Conservation (phyloP, 2,113 vertebrate species). For the Passer domesticus region DNA sequence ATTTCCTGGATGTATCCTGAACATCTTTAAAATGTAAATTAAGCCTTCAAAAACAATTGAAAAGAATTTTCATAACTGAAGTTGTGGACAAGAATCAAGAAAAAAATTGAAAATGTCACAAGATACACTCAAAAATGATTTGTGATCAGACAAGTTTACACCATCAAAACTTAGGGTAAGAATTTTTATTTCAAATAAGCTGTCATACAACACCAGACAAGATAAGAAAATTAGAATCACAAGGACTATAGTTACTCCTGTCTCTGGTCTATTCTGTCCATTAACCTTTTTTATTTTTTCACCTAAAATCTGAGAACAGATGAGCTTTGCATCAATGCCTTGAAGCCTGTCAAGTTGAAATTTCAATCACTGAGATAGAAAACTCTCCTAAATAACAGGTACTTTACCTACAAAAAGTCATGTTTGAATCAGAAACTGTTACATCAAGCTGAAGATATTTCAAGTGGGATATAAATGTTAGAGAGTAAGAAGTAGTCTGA, state of each 20-base stretch:
- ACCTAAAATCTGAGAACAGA: background rate
- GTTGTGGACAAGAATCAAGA: background rate
- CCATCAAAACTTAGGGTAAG: background rate
- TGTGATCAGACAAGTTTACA: background rate
- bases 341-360: background rate
- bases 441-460: background rate
- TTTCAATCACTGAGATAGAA: background rate
- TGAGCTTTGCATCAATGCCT: background rate
- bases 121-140: background rate
- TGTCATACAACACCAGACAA: background rate
- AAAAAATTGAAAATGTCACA: background rate
- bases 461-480: background rate
- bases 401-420: background rate
- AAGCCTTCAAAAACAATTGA: background rate
- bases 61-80: background rate
- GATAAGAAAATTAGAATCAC: background rate
- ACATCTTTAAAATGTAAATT: background rate
- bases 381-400: background rate
- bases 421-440: background rate
- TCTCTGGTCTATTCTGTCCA: background rate
- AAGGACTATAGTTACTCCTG: background rate
- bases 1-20: background rate
- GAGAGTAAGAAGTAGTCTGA: background rate
- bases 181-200: background rate
- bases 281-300: background rate